Evolutionary conservation across 2,113 vertebrate genomes (phyloP), one percentile per base, ranked within the genome.

Genomic region (Redunca redunca): DNA sequence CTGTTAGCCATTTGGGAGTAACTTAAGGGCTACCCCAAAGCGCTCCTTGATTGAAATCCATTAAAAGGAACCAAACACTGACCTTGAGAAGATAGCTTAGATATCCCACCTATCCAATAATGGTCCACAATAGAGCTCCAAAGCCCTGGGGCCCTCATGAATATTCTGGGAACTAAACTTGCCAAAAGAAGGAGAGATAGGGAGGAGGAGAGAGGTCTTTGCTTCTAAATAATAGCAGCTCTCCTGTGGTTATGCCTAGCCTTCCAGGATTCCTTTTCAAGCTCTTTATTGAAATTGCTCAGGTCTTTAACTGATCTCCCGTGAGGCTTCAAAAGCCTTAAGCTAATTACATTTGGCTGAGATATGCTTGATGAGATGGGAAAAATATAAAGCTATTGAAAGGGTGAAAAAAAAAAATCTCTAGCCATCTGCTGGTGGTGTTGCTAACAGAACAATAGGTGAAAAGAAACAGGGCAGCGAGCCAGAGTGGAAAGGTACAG

Each of bases 341-440:
- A 99, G 99, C 98, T 99, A 99, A 99, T 99, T 99, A 99, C 98
- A 98, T 98, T 98, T 98, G 97, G 98, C 98, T 97, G 98, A 99
- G 99, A 98, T 98, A 99, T 98, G 99, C 99, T 99, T 99, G 99
- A 99, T 99, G 99, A 99, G 98, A 99, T 98, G 99, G 98, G 98
- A 98, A 99, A 98, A 99, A 99, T 98, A 99, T 55, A 97, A 99
- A 99, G 98, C 98, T 98, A 99, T 98, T 97, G 98, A 99, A 99
- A 98, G 97, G 98, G 97, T 98, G 98, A 99, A 99, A 99, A 99
- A 99, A 99, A 99, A 99, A 99, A 99, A 98, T 98, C 98, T 99
- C 98, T 57, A 97, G 98, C 99, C 99, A 99, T 99, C 99, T 99
- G 99, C 98, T 99, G 98, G 97, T 88, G 95, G 98, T 78, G 28